Conservation (phyloP, 2,797 vertebrate genomes). For the Eurystomus glaucurus region DNA sequence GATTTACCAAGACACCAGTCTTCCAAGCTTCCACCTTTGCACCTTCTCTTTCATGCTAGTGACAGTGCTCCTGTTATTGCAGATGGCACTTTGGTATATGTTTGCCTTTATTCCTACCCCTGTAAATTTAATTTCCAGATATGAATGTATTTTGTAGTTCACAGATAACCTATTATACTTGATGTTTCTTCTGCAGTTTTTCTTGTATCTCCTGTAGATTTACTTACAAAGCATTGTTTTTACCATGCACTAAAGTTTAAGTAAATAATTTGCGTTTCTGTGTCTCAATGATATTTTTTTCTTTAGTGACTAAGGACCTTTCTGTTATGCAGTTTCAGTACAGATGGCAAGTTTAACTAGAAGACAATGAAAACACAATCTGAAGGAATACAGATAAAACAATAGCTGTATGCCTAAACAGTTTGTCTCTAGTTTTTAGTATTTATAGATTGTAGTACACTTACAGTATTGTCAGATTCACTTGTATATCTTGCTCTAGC, state of each 20-base stretch:
- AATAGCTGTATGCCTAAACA: background rate
- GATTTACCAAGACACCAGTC: background rate
- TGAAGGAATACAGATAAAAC: background rate
- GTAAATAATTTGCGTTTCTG: background rate
- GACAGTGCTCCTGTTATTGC: background rate
- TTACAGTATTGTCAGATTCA: background rate
- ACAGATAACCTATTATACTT: background rate
- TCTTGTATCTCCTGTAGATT: background rate
- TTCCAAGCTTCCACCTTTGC: background rate
- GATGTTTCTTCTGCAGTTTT: background rate
- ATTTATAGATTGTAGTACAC: background rate
- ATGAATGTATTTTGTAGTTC: accelerated
- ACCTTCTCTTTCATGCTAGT: background rate
- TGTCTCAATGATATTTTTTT: background rate
- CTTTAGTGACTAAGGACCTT: background rate
- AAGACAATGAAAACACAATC: background rate
- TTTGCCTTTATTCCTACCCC: background rate
- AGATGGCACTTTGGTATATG: background rate
- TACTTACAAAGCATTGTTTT: background rate
- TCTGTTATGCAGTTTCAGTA: background rate
- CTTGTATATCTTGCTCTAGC: background rate
- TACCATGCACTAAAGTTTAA: background rate
- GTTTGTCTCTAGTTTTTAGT: background rate
- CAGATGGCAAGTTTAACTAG: background rate
- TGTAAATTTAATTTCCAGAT: background rate